Base-by-base conservation (phyloP, 2,888 invertebrate species). In the Choristoneura rosaceana region DNA sequence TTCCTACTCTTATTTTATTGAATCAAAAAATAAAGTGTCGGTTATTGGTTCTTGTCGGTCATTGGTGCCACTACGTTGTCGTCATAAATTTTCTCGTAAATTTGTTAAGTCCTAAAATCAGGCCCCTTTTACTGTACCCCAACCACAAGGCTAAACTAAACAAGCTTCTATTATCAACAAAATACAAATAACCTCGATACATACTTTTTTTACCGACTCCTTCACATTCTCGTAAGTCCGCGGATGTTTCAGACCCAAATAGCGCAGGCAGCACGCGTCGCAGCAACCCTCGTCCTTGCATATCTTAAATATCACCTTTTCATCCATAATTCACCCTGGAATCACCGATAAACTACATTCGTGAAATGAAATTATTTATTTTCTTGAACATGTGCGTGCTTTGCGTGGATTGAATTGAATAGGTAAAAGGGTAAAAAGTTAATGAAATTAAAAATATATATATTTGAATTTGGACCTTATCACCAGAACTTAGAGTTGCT, bases 231-330 rank as follows among this genome's bases (percentile, higher is more conserved):
- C 90, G 79, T 95, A 96, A 65, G 94, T 93, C 55, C 90, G 90
- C 0, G 95, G 93, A 71, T 91, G 94, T 78, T 94, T 95, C 4
- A 95, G 90, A 62, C 96, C 96, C 41, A 96, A 82, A 83, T 95
- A 96, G n/a, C 97, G 94, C 70, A 97, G 86, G 76, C 96, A 95
- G 80, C 97, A 97, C 12, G 95, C 90, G 67, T 95, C 92, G 79
- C 97, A 97, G 78, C 96, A 96, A 0, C 96, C 96, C 59, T 94
- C 84, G 7, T 91, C 88, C 73, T 91, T 92, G 68, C 96, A 91
- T 76, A 90, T 89, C 66, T 93, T 87, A 70, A 93, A 92, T 71
- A 96, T 86, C 58, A 88, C 87, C 76, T 92, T 94, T 70, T 94
- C 89, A 76, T 88, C 88, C 95, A 95, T 95, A 73, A 75, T 83